Base-by-base conservation (phyloP, 2,888 invertebrate species). In the Drosophila putrida region DNA sequence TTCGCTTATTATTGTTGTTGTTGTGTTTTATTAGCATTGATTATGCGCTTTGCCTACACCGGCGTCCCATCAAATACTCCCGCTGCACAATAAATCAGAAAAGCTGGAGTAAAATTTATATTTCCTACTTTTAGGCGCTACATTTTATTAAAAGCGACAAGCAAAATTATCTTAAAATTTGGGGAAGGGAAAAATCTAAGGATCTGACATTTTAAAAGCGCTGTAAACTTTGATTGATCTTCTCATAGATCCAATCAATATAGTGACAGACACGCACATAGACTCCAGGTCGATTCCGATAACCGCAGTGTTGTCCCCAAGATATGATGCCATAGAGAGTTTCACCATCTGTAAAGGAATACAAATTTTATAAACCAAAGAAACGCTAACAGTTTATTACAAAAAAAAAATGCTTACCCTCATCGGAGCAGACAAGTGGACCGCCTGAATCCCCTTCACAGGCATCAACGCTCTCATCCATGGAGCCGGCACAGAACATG, bases 361-460 rank as follows among this genome's bases (percentile, higher is more conserved):
- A 27, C n/a, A 39, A 33, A 25, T 15, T 3, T 6, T 15, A 11
- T 25, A 36, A 10, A 8, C 4, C 2, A 3, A 11, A 28, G 1
- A 20, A 1, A 35, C 15, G 4, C 20, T 6, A 25, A 8, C 4
- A n/a, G 11, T 20, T 6, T 11, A 13, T 9, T 28, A 2, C 9
- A 28, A 6, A 6, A 8, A 8, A 28, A 6, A 6, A 8, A 8
- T 15, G 49, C 59, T 63, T 80, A 95, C 95, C 95, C 75, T 94
- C 93, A 78, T 94, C 93, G 68, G 94, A 91, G 89, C 96, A 97
- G 47, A 96, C 95, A 25, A 97, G 92, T 6, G 97, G 97, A n/a
- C 97, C 97, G 27, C 97, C 97, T 38, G 96, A 96, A 90, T 97
- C 97, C 1, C 97, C 97, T 88, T 96, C 95, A 82, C 97, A 97